These are phyloP conservation scores for Aspiorhynchus laticeps DNA, from an alignment of 2,113 vertebrate genomes.

Conservation along the genomic window DNA sequence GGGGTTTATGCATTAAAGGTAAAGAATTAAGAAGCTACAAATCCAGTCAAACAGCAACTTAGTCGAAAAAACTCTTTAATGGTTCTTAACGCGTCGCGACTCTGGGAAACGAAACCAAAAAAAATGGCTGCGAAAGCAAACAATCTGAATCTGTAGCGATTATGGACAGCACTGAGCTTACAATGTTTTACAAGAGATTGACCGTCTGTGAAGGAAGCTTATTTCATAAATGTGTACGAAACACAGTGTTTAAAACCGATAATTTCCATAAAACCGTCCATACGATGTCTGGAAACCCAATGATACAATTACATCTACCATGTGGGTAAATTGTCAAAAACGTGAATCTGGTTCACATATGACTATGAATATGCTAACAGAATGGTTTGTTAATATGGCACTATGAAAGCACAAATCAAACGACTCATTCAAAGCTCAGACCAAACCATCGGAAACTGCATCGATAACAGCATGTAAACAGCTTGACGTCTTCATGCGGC, in stretches of 20 bases:
- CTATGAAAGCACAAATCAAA: conserved; percentile 19
- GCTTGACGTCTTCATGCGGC: not conserved
- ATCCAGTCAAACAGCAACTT: not conserved
- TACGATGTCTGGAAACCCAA: not conserved
- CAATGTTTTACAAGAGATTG: not conserved
- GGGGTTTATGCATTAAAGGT: not conserved
- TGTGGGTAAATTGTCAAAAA: not conserved
- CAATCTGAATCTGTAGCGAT: not conserved
- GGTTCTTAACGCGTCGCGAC: not conserved
- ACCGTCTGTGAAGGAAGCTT: not conserved
- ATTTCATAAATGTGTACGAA: not conserved
- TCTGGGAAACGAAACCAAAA: not conserved
- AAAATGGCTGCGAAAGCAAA: not conserved
- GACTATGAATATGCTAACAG: not conserved
- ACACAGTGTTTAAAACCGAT: conserved; percentile 7
- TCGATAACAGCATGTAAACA: not conserved
- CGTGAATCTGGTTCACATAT: not conserved
- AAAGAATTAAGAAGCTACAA: not conserved
- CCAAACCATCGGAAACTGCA: not conserved
- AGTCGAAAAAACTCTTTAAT: not conserved
- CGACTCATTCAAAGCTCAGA: not conserved
- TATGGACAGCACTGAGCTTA: not conserved
- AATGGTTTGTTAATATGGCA: conserved; percentile 33
- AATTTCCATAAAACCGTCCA: not conserved
- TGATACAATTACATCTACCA: not conserved